A percentile compares a stretch with the other conserved stretches of the same genome.
Evolutionary conservation across 2,113 vertebrate species (phyloP).

Genomic region (Pampusana beccarii): DNA sequence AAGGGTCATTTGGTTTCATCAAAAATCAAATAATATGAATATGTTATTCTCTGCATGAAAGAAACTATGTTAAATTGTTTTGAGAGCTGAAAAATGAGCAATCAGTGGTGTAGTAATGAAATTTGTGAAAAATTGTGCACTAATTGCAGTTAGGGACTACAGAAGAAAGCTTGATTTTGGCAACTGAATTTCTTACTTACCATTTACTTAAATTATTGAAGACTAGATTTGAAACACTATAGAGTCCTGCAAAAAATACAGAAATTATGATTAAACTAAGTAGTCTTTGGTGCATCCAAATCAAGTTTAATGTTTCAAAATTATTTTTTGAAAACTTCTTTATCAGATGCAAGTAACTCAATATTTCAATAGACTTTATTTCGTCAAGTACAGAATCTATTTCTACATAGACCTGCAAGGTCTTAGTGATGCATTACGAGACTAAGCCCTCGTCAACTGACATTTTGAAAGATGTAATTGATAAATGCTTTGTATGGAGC

Average conservation of each 20-base stretch:
- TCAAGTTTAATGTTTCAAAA: neutral
- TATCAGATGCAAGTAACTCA: neutral
- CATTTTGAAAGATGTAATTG: slow-evolving; percentile 16
- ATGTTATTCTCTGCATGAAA: slow-evolving; percentile 77
- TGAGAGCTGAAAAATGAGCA: slow-evolving; percentile 76
- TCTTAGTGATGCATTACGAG: neutral
- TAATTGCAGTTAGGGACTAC: slow-evolving; percentile 38
- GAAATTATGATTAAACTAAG: neutral
- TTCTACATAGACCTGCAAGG: neutral
- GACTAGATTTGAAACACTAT: neutral
- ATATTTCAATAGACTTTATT: neutral
- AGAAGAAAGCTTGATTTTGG: slow-evolving; percentile 1
- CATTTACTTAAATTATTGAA: slow-evolving; percentile 36
- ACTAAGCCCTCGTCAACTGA: neutral
- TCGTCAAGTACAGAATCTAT: neutral
- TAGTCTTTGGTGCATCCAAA: neutral
- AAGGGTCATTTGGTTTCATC: slow-evolving; percentile 81
- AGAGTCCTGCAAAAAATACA: neutral
- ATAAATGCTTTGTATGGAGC: slow-evolving; percentile 15
- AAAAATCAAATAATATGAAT: slow-evolving; percentile 82
- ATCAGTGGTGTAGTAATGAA: slow-evolving; percentile 77
- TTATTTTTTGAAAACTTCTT: neutral
- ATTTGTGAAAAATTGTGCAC: slow-evolving; percentile 73
- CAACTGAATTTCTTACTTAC: neutral
- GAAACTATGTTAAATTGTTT: slow-evolving; percentile 77